Conservation (phyloP, 1,140 invertebrate genomes). For the Cotesia chilonis region DNA sequence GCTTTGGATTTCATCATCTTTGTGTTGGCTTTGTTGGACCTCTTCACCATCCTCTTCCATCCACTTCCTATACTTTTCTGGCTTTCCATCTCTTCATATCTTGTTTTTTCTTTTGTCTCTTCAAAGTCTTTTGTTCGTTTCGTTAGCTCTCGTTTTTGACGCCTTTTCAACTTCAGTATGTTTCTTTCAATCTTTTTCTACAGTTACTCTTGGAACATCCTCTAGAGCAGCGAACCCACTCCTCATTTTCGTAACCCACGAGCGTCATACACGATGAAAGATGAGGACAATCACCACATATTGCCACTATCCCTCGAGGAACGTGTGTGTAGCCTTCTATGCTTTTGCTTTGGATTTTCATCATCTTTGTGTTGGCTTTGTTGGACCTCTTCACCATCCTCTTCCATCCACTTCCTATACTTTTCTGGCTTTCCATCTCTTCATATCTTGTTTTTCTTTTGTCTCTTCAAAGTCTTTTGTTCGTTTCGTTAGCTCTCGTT, state of each 20-base stretch:
- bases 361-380: not conserved
- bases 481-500: constrained; percentile 25
- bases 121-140: constrained; percentile 29
- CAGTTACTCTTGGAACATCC: not conserved
- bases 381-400: constrained; percentile 15
- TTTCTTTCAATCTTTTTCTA: not conserved
- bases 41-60: constrained; percentile 9
- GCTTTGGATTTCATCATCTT: not conserved
- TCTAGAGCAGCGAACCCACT: not conserved
- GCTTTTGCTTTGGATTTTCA: not conserved
- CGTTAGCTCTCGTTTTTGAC: constrained; percentile 23
- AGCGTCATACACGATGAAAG: constrained; percentile 39
- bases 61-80: not conserved
- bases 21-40: constrained; percentile 1
- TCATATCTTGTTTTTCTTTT: constrained; percentile 7
- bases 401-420: not conserved
- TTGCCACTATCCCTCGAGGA: constrained; percentile 31
- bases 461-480: constrained; percentile 23
- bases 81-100: constrained; percentile 3
- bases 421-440: not conserved
- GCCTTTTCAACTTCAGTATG: constrained; percentile 8
- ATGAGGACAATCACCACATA: constrained; percentile 45
- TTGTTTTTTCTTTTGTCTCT: constrained; percentile 1
- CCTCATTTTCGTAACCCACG: constrained; percentile 33
- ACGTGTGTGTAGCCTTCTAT: not conserved